Evolutionary conservation across 2,797 vertebrate genomes (phyloP).

Genomic region (Trematomus bernacchii): DNA sequence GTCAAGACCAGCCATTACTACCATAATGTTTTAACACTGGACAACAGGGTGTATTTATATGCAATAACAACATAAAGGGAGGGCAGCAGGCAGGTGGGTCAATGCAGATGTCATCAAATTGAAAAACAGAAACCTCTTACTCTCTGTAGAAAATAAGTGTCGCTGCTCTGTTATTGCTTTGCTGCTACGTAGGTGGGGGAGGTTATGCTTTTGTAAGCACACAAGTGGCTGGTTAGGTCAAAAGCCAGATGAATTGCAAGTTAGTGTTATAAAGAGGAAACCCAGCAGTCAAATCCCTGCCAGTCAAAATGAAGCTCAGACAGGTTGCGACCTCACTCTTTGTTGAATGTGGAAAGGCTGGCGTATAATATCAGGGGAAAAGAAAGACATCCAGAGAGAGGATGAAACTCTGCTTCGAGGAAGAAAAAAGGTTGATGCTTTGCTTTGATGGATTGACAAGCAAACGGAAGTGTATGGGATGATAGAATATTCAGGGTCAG

Average conservation of each 20-base stretch:
- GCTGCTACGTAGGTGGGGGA: slow-evolving; percentile 36
- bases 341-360: slow-evolving; percentile 49
- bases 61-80: slow-evolving; percentile 21
- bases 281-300: slow-evolving; percentile 38
- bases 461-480: slow-evolving; percentile 4
- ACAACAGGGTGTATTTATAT: slow-evolving; percentile 46
- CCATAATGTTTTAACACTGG: slow-evolving; percentile 31
- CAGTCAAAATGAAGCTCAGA: slow-evolving; percentile 52
- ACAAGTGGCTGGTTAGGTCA: slow-evolving; percentile 32
- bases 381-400: slow-evolving; percentile 14
- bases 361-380: slow-evolving; percentile 30
- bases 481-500: slow-evolving; percentile 39
- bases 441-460: slow-evolving; percentile 19
- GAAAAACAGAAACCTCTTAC: slow-evolving; percentile 35
- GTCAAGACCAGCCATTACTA: slow-evolving; percentile 14
- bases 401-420: slow-evolving; percentile 23
- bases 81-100: slow-evolving; percentile 3
- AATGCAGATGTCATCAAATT: slow-evolving; percentile 42
- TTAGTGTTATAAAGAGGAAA: slow-evolving; percentile 43
- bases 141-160: slow-evolving; percentile 45
- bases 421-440: slow-evolving; percentile 16
- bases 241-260: slow-evolving; percentile 55
- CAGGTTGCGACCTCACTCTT: slow-evolving; percentile 59
- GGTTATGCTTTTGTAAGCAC: slow-evolving; percentile 45
- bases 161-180: slow-evolving; percentile 53